Evolutionary conservation across 2,797 vertebrate species (phyloP).

Genomic region (Mus caroli): DNA sequence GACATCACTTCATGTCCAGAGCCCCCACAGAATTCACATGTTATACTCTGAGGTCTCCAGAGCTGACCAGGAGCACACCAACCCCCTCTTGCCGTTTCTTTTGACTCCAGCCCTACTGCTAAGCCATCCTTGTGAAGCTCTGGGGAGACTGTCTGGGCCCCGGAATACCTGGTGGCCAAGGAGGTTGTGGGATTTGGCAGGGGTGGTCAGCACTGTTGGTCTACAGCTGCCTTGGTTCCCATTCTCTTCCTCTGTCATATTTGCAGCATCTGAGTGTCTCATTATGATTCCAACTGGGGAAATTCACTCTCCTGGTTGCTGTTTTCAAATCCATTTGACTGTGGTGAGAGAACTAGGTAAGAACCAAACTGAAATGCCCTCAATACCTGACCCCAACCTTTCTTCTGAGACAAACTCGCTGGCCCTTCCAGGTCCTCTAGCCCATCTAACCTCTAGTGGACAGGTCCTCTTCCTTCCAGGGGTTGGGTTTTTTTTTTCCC

Average conservation of each 20-base stretch:
- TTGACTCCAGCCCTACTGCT: neutral
- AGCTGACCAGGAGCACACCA: neutral
- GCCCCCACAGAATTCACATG: neutral
- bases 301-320: neutral
- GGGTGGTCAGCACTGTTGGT: neutral
- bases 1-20: rapidly evolving
- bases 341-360: neutral
- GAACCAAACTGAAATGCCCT: neutral
- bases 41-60: neutral
- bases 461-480: neutral
- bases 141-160: neutral
- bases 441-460: neutral
- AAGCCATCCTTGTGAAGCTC: neutral
- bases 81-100: neutral
- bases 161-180: neutral
- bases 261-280: neutral
- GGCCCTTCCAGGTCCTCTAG: rapidly evolving
- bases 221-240: neutral
- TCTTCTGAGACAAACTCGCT: neutral
- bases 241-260: too few relatives aligned
- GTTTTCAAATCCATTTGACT: neutral
- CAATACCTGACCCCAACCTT: neutral
- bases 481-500: too few relatives aligned
- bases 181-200: neutral
- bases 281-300: neutral